Conservation (phyloP, 2,797 vertebrate genomes). For the Macropus fuliginosus region DNA sequence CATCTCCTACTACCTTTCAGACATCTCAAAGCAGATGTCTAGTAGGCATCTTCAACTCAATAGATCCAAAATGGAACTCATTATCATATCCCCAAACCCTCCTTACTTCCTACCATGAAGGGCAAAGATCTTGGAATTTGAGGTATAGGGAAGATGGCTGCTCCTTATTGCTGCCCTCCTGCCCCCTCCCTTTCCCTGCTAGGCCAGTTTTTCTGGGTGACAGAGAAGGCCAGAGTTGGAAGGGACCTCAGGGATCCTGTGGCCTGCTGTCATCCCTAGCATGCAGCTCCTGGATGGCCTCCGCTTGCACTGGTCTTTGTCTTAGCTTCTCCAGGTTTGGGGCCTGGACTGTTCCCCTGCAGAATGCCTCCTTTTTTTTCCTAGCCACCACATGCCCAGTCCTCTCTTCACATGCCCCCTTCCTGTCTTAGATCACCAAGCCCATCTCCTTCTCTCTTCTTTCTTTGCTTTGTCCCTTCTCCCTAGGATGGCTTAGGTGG, state of each 20-base stretch:
- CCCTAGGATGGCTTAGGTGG: neutral
- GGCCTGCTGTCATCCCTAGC: neutral
- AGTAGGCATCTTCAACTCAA: too few relatives aligned
- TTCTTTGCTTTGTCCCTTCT: neutral
- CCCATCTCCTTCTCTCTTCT: conserved; percentile 18
- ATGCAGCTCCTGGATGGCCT: neutral
- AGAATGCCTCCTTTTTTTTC: neutral
- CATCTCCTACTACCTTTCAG: too few relatives aligned
- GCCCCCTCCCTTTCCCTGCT: neutral
- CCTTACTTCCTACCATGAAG: neutral
- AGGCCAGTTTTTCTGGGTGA: neutral
- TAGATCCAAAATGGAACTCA: too few relatives aligned
- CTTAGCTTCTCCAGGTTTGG: neutral
- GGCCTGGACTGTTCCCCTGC: too few relatives aligned
- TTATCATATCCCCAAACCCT: too few relatives aligned
- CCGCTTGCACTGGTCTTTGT: neutral
- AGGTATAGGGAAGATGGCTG: neutral
- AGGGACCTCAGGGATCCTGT: neutral
- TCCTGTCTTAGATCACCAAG: conserved; percentile 32
- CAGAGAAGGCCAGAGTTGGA: neutral
- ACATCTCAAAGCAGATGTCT: too few relatives aligned
- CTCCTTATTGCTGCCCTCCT: neutral
- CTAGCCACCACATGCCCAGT: neutral
- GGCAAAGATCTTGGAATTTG: too few relatives aligned
- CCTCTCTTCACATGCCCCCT: neutral